phyloP scores from a whole-genome alignment of 2,797 vertebrate species.

The Denticeps clupeoides region DNA sequence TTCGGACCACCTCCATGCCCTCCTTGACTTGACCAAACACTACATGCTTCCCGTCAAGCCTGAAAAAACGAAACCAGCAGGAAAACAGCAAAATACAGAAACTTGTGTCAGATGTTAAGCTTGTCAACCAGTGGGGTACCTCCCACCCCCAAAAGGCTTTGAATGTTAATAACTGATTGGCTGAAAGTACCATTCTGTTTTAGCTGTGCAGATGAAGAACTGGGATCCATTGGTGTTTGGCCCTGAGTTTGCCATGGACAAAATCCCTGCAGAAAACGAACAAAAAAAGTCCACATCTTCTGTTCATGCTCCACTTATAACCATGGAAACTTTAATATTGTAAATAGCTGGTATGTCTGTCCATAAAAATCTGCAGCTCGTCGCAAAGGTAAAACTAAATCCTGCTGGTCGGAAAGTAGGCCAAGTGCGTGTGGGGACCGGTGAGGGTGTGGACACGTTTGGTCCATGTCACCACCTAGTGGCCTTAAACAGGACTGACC shows the following conservation, averaged over 20 bases:
- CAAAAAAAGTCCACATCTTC: slow-evolving; percentile 5
- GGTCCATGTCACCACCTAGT: slow-evolving; percentile 47
- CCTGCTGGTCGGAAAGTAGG: slow-evolving; percentile 47
- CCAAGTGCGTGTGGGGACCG: slow-evolving; percentile 42
- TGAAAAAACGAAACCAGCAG: slow-evolving; percentile 34
- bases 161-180: not conserved
- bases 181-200: slow-evolving; percentile 76
- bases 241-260: slow-evolving; percentile 95
- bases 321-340: no score
- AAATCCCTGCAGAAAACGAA: slow-evolving; percentile 58
- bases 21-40: slow-evolving; percentile 87
- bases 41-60: slow-evolving; percentile 89
- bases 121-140: no score
- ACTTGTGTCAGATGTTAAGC: no score
- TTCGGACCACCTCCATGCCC: slow-evolving; percentile 77
- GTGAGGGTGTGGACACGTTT: no score
- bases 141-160: not conserved
- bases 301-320: not conserved
- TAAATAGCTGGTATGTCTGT: no score
- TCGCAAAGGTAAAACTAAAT: slow-evolving; percentile 34
- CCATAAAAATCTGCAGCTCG: no score
- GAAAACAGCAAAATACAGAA: not conserved
- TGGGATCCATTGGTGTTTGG: slow-evolving; percentile 90
- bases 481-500: slow-evolving; percentile 16
- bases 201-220: slow-evolving; percentile 85